A percentile compares a stretch with the other conserved stretches of the same genome.
Evolutionary conservation across 2,888 invertebrate species (phyloP).

Genomic region (Bombylius discolor): DNA sequence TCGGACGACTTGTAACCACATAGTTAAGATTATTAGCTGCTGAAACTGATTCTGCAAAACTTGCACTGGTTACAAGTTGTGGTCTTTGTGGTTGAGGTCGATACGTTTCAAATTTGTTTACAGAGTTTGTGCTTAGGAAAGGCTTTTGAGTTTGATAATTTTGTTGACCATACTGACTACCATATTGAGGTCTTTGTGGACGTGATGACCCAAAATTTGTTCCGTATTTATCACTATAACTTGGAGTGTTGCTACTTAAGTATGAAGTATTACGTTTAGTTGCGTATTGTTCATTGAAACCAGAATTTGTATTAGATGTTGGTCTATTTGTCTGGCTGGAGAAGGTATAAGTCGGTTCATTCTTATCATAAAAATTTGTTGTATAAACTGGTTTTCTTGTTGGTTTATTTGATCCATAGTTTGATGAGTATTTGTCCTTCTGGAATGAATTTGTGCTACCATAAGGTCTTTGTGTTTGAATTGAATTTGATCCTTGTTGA

Average conservation of each 20-base stretch:
- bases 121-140: neutral
- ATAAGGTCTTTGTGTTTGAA: neutral
- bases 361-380: neutral
- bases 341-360: neutral
- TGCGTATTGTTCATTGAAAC: too few species aligned
- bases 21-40: neutral
- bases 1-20: neutral
- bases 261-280: neutral
- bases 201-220: too few species aligned
- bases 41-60: neutral
- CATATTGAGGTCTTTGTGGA: neutral
- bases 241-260: neutral
- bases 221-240: neutral
- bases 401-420: neutral
- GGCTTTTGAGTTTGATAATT: neutral
- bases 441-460: neutral
- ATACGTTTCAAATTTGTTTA: neutral
- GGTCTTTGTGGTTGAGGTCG: neutral
- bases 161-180: neutral
- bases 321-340: neutral
- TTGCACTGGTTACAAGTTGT: neutral
- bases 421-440: too few species aligned
- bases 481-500: neutral
- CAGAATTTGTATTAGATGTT: neutral
- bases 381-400: neutral